Evolutionary conservation across 1,140 invertebrate genomes (phyloP).

Genomic region (Euwallacea fornicatus): DNA sequence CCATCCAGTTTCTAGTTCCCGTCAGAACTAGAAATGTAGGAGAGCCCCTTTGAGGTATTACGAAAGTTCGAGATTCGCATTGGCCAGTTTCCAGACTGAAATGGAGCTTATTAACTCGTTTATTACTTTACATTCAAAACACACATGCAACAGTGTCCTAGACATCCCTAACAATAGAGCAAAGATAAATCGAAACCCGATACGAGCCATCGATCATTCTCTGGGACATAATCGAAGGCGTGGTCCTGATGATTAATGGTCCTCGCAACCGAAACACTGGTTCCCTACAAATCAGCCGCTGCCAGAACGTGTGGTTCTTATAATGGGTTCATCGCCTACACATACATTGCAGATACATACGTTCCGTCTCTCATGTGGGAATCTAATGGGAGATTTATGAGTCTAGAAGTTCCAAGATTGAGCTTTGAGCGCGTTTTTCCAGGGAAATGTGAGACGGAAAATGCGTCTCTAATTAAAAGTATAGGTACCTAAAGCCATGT

Average conservation of each 20-base stretch:
- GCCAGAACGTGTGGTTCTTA: constrained; percentile 42
- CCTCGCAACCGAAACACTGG: constrained; percentile 5
- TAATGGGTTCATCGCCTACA: constrained; percentile 42
- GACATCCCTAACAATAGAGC: constrained; percentile 20
- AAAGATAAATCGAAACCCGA: constrained; percentile 42
- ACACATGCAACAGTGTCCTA: constrained; percentile 30
- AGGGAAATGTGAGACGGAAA: neutral
- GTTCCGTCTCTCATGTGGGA: neutral
- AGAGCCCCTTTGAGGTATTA: too few species aligned
- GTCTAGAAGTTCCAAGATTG: neutral
- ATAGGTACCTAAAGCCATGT: constrained; percentile 6
- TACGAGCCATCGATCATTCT: constrained; percentile 40
- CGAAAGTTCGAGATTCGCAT: neutral
- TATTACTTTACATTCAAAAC: neutral
- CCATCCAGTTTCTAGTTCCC: too few species aligned
- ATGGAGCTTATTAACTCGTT: neutral
- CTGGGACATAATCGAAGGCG: constrained; percentile 36
- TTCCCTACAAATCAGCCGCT: constrained; percentile 42
- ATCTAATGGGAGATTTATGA: constrained; percentile 7
- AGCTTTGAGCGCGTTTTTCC: constrained; percentile 4
- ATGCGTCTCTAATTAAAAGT: constrained; percentile 10
- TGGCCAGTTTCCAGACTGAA: neutral
- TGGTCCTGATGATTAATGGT: constrained; percentile 23
- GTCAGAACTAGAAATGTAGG: too few species aligned
- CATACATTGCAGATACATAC: constrained; percentile 26